Evolutionary conservation across 2,113 vertebrate species (phyloP), one percentile per base, ranked within the genome.

Genomic region (Corapipo altera): DNA sequence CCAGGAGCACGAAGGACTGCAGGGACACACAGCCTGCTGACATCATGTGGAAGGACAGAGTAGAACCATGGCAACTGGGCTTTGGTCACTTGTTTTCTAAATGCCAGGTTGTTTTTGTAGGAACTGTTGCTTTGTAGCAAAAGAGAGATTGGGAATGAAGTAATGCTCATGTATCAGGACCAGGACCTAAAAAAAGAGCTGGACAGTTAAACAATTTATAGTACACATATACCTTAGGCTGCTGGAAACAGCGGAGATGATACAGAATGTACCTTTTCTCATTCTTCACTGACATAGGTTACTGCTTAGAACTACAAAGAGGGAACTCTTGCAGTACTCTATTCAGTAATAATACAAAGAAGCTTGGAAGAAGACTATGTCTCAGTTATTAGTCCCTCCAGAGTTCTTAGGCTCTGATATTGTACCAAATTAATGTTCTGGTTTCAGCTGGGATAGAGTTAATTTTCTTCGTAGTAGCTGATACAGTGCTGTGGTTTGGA

Each of bases 31-130:
- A 77, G 28, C 5, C 20, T 1, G 0, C 35, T 55, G n/a, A 11
- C 11, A 3, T 17, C 1, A 0, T 43, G 13, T 8, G 4, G 11
- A 6, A 85, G 48, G 23, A 72, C 6, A 46, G 28, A 7, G 1
- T 1, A 54, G 28, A 46, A 18, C 18, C 44, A 52, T 1, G 10
- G 49, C 39, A 65, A 32, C 0, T 44, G 44, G 58, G 20, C 24
- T 55, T 48, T 0, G 2, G 32, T 23, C 33, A 33, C 30, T 35
- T 28, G 1, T 46, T 82, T 82, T 48, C 49, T 48, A 37, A 59
- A 65, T 2, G n/a, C 8, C 5, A 3, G 3, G 33, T 41, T 65
- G 20, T 54, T 87, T 81, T 54, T 5, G 12, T 67, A 67, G 20
- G 28, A 85, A 55, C 18, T 71, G 10, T 49, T 41, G 1, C 23